Evolutionary conservation across 2,113 vertebrate species (phyloP), one percentile per base, ranked within the genome.

Genomic region (Scytalopus superciliaris): DNA sequence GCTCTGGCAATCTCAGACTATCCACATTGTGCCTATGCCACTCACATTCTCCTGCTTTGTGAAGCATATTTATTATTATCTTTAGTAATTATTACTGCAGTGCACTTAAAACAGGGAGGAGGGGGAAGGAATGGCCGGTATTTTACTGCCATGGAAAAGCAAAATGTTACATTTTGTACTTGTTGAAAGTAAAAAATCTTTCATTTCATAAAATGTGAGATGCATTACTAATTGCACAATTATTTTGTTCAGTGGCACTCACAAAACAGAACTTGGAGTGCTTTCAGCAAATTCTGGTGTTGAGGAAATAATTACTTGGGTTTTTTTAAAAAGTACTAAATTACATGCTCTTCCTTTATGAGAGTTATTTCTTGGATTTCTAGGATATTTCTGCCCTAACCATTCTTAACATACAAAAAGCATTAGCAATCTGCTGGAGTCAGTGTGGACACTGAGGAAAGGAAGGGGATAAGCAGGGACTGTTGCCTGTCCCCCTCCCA

Each of bases 181-280:
- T 92, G 90, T 60, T 73, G 66, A 63, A 94, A 96, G 87, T 85
- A 78, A 96, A 96, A 91, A 94, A 90, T 85, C 95, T 93, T 94
- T 97, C 90, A 66, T 91, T 95, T 93, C 74, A 40, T n/a, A 40
- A 85, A 55, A 67, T 95, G 95, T 97, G 97, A 96, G 93, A 93
- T 96, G 94, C 88, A 91, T 97, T 97, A 96, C 97, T 98, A 98
- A 97, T 98, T 97, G 94, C 94, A 96, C 96, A 96, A 98, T 98
- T 96, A 97, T 96, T 98, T 97, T 97, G 97, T 96, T 97, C 84
- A 8, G 1, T 87, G 88, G 14, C 37, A 19, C 94, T 97, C 7
- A 4, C 91, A 63, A 96, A 91, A 96, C 95, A 96, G 97, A 94
- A 97, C 97, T 97, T 97, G 96, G 96, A 98, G 94, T 95, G 96